phyloP scores from a whole-genome alignment of 2,888 invertebrate genomes.

The Nephrocerus scutellatus region DNA sequence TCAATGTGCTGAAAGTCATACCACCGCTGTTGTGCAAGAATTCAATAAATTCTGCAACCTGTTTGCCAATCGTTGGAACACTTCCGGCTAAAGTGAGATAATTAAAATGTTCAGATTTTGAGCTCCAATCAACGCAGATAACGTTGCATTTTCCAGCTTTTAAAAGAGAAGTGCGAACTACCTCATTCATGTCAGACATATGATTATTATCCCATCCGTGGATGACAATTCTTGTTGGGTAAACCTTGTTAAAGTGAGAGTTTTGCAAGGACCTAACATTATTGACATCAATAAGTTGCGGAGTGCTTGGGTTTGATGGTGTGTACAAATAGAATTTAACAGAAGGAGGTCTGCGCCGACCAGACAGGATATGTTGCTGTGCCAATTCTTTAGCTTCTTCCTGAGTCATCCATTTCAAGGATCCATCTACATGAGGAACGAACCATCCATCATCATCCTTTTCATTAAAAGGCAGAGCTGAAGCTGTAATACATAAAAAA shows the following conservation, averaged over 20 bases:
- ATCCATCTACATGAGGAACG: slow-evolving; percentile 27
- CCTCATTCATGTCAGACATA: neutral
- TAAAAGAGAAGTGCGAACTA: neutral
- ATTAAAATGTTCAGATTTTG: neutral
- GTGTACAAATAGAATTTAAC: slow-evolving; percentile 20
- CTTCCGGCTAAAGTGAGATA: neutral
- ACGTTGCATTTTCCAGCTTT: neutral
- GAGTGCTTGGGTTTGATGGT: slow-evolving; percentile 24
- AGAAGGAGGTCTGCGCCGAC: slow-evolving; percentile 21
- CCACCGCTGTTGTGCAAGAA: slow-evolving; percentile 49
- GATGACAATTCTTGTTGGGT: slow-evolving; percentile 12
- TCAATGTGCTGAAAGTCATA: slow-evolving; percentile 47
- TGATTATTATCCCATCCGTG: slow-evolving; percentile 10
- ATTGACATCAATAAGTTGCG: too few species aligned
- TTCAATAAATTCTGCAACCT: slow-evolving; percentile 24
- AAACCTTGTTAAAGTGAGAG: slow-evolving; percentile 13
- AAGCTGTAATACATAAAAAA: too few species aligned
- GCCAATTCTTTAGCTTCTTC: slow-evolving; percentile 18
- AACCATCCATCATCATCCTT: slow-evolving; percentile 33
- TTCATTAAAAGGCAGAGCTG: too few species aligned
- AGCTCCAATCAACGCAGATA: slow-evolving; percentile 1
- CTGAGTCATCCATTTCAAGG: slow-evolving; percentile 23
- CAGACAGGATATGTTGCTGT: slow-evolving; percentile 8
- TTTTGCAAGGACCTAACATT: slow-evolving; percentile 14
- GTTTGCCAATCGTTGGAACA: slow-evolving; percentile 11